Evolutionary conservation across 2,888 invertebrate species (phyloP), one percentile per base, ranked within the genome.

Genomic region (Campopleginae sp.): DNA sequence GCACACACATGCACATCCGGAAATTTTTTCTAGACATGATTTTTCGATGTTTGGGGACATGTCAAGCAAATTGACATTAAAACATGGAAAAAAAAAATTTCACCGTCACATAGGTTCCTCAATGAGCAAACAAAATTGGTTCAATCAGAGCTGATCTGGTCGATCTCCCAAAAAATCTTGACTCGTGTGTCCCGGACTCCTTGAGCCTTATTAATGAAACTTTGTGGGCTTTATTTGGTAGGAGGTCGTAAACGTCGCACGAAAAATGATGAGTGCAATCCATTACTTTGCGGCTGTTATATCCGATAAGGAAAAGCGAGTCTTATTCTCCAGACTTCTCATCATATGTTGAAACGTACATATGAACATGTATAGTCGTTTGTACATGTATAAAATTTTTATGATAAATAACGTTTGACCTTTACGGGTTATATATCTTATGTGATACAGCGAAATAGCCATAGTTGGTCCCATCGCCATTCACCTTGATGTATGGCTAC

Each of bases 321-420:
- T 74, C 44, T 83, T 63, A 51, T 74, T 72, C 31, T 63, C 61
- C 31, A 44, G 14, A 48, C n/a, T 68, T 19, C 42, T 44, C 19
- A 42, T 54, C 27, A 6, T 54, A 44, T 54, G 12, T 44, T 8
- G 65, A 44, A 19, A 48, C 23, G n/a, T 33, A 38, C n/a, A 51
- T 14, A 63, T 31, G 65, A 19, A 42, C 65, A 61, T 79, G 17
- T 23, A 58, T 42, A 19, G 14, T 6, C 7, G 38, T 54, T 54
- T n/a, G 23, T 74, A 74, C 46, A 33, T 17, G 17, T 74, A 65
- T 27, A 17, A 76, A 44, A 65, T 72, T 63, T 65, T 76, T 80
- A 71, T 71, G 80, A 74, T 78, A 54, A 78, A 85, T 81, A 78
- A 75, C 33, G 81, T 70, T 81, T 51, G 84, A 85, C 78, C 63